Evolutionary conservation across 2,113 vertebrate species (phyloP).

Genomic region (Neogobius melanostomus): DNA sequence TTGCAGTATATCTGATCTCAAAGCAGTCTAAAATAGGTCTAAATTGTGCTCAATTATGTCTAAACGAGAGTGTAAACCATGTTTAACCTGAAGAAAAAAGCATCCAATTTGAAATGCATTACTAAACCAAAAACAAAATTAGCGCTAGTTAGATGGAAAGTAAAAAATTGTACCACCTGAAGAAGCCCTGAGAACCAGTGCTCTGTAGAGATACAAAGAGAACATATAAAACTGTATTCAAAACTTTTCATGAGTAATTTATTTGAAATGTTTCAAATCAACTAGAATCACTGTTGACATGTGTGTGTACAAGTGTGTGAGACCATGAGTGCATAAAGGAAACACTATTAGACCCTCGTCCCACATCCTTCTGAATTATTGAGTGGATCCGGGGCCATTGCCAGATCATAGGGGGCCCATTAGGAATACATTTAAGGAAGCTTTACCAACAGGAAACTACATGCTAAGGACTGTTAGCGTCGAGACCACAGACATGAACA

Average conservation of each 20-base stretch:
- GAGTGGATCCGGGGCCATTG: slow-evolving; percentile 34
- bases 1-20: too few species aligned
- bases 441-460: slow-evolving; percentile 6
- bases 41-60: too few species aligned
- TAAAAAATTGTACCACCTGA: too few species aligned
- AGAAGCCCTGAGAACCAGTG: too few species aligned
- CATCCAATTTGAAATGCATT: too few species aligned
- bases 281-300: slow-evolving; percentile 17
- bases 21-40: too few species aligned
- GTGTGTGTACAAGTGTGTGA: neutral
- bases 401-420: slow-evolving; percentile 30
- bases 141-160: too few species aligned
- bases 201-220: too few species aligned
- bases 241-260: neutral
- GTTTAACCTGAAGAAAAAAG: too few species aligned
- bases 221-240: too few species aligned
- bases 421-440: slow-evolving; percentile 35
- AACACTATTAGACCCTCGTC: slow-evolving; percentile 49
- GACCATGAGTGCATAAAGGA: slow-evolving; percentile 34
- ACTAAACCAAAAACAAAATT: too few species aligned
- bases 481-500: neutral
- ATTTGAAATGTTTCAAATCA: neutral
- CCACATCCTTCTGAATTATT: slow-evolving; percentile 50
- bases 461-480: slow-evolving; percentile 15
- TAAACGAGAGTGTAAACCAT: too few species aligned